Evolutionary conservation across 1,140 invertebrate species (phyloP), one percentile per base, ranked within the genome.

Genomic region (Megathymus violae): DNA sequence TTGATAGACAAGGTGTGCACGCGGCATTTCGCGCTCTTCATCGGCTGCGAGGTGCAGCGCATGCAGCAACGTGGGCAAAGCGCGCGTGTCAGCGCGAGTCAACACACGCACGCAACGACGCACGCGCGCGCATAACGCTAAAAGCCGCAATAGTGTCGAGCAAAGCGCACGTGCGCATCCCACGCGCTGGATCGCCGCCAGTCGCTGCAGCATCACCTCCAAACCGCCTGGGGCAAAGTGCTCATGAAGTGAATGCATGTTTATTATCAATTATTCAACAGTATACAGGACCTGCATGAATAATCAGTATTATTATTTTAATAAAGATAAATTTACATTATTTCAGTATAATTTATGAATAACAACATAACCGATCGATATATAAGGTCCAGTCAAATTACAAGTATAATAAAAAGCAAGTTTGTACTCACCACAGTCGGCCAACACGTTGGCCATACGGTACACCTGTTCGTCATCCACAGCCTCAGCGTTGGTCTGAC

Each of bases 401-500:
- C n/a, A n/a, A n/a, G n/a, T n/a, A n/a, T n/a, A n/a, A n/a, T n/a
- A n/a, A n/a, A n/a, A n/a, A n/a, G n/a, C n/a, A n/a, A n/a, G n/a
- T 13, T 22, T 40, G 14, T 34, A 67, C 79, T 69, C 47, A 92
- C 91, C 91, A 47, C 91, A 92, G 36, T 92, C 91, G 17, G 91
- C 91, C 0, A 92, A 93, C n/a, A 96, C 95, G 76, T 91, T 91
- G 1, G 91, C 91, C 91, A 92, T 91, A 34, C 88, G 94, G 82
- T 98, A 99, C 0, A 98, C 94, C 84, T 98, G 96, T 85, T 99
- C 98, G 71, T 98, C 97, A 82, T 99, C 97, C 0, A 98, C 95
- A 64, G 97, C 95, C 80, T 97, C 96, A 67, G 97, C 96, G 67
- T 95, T 96, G 67, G 96, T 97, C 70, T 93, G 93, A 46, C 96